These are phyloP conservation scores for Drosophila insularis DNA, from an alignment of 1,140 invertebrate species.

Conservation along the genomic window DNA sequence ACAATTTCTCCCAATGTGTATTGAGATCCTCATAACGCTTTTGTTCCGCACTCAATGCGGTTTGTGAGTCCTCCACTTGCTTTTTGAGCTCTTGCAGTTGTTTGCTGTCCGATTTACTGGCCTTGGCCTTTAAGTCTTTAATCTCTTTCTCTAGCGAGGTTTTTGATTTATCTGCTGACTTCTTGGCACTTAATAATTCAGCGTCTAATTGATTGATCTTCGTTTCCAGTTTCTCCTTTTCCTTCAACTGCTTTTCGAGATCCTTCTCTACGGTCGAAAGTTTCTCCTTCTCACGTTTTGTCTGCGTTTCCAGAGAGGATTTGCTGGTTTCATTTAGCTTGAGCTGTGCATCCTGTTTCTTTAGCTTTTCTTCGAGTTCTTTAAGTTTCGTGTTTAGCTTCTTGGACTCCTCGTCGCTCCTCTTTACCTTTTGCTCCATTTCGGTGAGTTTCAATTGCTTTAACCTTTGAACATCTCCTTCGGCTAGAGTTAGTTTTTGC, in stretches of 20 bases:
- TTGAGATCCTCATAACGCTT: conserved; percentile 91
- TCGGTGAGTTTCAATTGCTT: conserved; percentile 65
- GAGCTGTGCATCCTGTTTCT: conserved; percentile 70
- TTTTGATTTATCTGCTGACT: conserved; percentile 83
- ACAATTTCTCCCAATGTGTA: conserved; percentile 90
- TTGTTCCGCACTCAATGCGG: conserved; percentile 86
- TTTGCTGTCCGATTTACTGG: conserved; percentile 79
- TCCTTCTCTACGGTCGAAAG: conserved; percentile 86
- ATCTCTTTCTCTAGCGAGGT: conserved; percentile 83
- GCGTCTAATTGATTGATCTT: conserved; percentile 67
- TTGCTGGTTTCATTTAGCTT: conserved; percentile 69
- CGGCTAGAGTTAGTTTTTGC: conserved; percentile 61
- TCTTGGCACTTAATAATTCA: conserved; percentile 84
- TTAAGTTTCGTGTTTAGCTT: conserved; percentile 68
- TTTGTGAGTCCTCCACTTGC: conserved; percentile 85
- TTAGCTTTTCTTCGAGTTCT: conserved; percentile 76
- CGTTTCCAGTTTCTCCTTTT: conserved; percentile 69
- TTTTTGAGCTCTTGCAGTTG: conserved; percentile 87
- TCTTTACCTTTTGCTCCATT: conserved; percentile 72
- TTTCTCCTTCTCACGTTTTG: conserved; percentile 83
- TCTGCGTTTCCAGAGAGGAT: conserved; percentile 57
- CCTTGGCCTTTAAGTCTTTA: conserved; percentile 84
- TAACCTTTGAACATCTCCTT: conserved; percentile 69
- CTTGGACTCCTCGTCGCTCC: conserved; percentile 70
- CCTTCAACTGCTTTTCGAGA: conserved; percentile 85